These are phyloP conservation scores for Labroides dimidiatus DNA, from an alignment of 2,797 vertebrate genomes.

Conservation along the genomic window DNA sequence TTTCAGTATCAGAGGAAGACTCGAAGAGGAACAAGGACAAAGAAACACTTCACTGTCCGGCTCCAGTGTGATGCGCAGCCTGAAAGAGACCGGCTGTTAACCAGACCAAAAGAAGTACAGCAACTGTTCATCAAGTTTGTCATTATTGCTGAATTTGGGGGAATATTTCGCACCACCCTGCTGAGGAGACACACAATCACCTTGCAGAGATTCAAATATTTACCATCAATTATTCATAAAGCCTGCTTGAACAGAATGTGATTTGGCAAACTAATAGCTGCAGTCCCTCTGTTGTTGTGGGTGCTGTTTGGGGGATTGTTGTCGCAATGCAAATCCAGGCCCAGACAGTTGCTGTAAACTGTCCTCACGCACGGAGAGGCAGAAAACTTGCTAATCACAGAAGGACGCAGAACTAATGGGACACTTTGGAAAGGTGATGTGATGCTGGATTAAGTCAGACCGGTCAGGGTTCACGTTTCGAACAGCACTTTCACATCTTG, in stretches of 20 bases:
- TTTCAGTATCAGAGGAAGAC: constrained; percentile 27
- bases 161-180: constrained; percentile 50
- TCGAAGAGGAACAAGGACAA: constrained; percentile 5
- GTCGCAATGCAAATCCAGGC: constrained; percentile 64
- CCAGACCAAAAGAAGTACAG: constrained; percentile 22
- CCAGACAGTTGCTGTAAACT: constrained; percentile 29
- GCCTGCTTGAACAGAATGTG: constrained; percentile 63
- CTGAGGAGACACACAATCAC: constrained; percentile 60
- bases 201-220: constrained; percentile 68
- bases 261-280: constrained; percentile 66
- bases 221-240: constrained; percentile 75
- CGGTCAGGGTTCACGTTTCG: constrained; percentile 20
- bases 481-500: constrained; percentile 43
- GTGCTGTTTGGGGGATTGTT: constrained; percentile 45
- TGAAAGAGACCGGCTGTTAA: constrained; percentile 31
- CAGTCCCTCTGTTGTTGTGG: constrained; percentile 48
- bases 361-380: constrained; percentile 49
- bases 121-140: constrained; percentile 52
- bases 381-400: constrained; percentile 29
- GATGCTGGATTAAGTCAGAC: constrained; percentile 16
- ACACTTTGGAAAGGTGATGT: constrained; percentile 41
- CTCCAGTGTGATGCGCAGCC: not conserved
- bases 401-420: constrained; percentile 18
- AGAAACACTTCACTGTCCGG: constrained; percentile 35
- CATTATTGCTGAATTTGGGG: constrained; percentile 48